phyloP scores from a whole-genome alignment of 2,888 invertebrate species.

The Noctua pronuba region DNA sequence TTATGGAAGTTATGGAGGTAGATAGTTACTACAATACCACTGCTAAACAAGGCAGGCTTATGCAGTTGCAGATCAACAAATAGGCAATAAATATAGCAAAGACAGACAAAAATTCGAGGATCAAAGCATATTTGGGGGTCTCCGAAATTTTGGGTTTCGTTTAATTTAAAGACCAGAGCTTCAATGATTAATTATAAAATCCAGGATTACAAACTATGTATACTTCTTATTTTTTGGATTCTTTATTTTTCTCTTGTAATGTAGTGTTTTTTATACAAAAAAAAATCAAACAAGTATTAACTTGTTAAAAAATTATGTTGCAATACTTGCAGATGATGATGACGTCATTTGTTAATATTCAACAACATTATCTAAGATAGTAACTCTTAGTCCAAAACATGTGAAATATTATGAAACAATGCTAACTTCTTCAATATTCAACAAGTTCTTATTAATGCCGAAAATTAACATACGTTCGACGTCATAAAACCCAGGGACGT shows the following conservation, averaged over 20 bases:
- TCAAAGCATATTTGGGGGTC: background rate
- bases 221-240: background rate
- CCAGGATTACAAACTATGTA: too few relatives aligned
- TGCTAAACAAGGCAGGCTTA: too few relatives aligned
- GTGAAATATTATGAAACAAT: constrained; percentile 36
- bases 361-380: constrained; percentile 13
- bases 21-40: background rate
- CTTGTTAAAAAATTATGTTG: constrained; percentile 17
- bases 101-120: background rate
- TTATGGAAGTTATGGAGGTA: background rate
- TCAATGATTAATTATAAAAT: background rate
- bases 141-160: background rate
- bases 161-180: background rate
- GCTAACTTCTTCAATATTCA: background rate
- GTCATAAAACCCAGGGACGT: background rate
- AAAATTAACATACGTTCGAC: background rate
- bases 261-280: background rate
- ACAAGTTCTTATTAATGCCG: background rate
- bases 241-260: background rate
- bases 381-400: background rate
- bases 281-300: background rate
- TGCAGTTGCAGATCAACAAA: background rate
- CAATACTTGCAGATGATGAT: constrained; percentile 23
- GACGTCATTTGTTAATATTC: constrained; percentile 27
- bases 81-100: background rate